Evolutionary conservation across 2,113 vertebrate species (phyloP), one percentile per base, ranked within the genome.

Genomic region (Chamaetylas fuelleborni): DNA sequence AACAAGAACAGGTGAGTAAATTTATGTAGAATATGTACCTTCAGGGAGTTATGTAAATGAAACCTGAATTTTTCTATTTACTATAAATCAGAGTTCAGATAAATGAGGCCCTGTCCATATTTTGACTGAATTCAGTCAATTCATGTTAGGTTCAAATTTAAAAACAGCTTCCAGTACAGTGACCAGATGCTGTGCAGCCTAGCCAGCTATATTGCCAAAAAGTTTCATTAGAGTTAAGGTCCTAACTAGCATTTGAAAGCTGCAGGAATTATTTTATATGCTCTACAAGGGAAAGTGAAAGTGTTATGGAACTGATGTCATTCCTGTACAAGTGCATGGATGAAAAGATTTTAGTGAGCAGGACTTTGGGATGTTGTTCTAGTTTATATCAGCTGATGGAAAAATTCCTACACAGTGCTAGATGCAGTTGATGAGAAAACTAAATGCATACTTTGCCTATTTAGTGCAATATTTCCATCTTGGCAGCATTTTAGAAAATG

Each of bases 101-200:
- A 94, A 84, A 86, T 67, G 80, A 92, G 53, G 19, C 10, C 45
- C 29, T 93, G 64, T 72, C 81, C 40, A 23, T 92, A 74, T 93
- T 92, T 57, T 87, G 38, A 29, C 51, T 89, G 42, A 85, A 91
- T 93, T 88, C 70, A 81, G 84, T 94, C 77, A 89, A 87, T 81
- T 57, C 22, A n/a, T n/a, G 19, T 83, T 83, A 89, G 43, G 26
- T 90, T 90, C 85, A 90, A 70, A 93, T 80, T 40, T 65, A 58
- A 85, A 96, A 97, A 5, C 48, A 83, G 28, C 67, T 95, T 94
- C 79, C 36, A 93, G 61, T 77, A 58, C 45, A 78, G 48, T 65
- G 64, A 83, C 60, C 48, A 84, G 64, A n/a, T 12, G 17, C 62
- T 92, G 65, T 71, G 43, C 61, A 80, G 60, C 33, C 29, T 66